Conservation (phyloP, 1,140 invertebrate species). For the Holcopasites calliopsidis region DNA sequence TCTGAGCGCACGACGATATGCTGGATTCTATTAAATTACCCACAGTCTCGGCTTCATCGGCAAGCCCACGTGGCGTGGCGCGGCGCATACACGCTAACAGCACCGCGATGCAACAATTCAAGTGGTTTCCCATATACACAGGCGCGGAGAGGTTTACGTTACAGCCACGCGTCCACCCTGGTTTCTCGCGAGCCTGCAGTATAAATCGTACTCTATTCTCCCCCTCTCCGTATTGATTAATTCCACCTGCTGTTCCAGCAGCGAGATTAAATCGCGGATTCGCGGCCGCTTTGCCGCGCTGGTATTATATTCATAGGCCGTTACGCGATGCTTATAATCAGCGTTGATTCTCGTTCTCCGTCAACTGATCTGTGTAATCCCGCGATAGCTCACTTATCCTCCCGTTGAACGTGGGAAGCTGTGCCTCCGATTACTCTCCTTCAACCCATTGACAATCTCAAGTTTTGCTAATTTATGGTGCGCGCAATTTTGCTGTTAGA, state of each 20-base stretch:
- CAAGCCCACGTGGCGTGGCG: background rate
- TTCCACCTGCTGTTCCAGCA: constrained; percentile 33
- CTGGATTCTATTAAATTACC: constrained; percentile 24
- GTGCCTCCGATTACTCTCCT: too few relatives aligned
- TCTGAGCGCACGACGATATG: background rate
- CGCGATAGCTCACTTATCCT: background rate
- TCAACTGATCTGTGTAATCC: background rate
- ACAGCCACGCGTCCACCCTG: constrained; percentile 45
- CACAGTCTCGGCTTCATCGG: background rate
- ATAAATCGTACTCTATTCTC: constrained; percentile 36
- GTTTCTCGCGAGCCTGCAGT: constrained; percentile 27
- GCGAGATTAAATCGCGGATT: constrained; percentile 40
- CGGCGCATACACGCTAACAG: background rate
- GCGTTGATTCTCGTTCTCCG: background rate
- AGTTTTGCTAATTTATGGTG: too few relatives aligned
- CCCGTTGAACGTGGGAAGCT: background rate
- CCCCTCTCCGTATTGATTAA: constrained; percentile 33
- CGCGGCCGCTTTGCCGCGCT: constrained; percentile 35
- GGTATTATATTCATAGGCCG: background rate
- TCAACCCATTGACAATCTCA: too few relatives aligned
- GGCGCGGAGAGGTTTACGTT: background rate
- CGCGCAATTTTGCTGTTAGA: too few relatives aligned
- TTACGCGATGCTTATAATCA: constrained; percentile 48
- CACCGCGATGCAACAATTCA: constrained; percentile 1
- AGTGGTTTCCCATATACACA: background rate